phyloP scores from a whole-genome alignment of 2,113 vertebrate species.

The Telmatochromis sp. region DNA sequence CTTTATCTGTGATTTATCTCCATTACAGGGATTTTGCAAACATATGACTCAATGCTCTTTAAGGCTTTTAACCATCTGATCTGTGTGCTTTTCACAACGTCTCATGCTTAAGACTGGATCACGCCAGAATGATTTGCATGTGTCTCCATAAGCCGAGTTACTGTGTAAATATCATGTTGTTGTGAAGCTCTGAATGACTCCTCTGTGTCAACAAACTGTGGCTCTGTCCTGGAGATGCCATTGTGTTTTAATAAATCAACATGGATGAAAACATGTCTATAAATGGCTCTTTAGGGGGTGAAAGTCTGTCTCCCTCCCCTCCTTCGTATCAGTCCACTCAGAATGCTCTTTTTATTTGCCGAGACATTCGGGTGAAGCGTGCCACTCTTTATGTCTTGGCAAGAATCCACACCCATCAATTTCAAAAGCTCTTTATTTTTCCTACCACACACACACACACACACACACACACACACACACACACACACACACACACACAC shows the following conservation, averaged over 20 bases:
- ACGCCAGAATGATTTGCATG: conserved; percentile 15
- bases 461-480: neutral
- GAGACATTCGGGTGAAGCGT: conserved; percentile 74
- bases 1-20: neutral
- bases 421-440: conserved; percentile 17
- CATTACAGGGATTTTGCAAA: conserved; percentile 43
- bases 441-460: neutral
- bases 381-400: conserved; percentile 52
- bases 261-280: conserved; percentile 22
- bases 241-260: conserved; percentile 27
- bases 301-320: conserved; percentile 56
- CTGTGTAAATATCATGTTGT: conserved; percentile 49
- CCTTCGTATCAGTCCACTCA: conserved; percentile 26
- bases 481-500: neutral
- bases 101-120: neutral
- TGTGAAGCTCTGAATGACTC: conserved; percentile 21
- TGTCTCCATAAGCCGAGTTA: neutral
- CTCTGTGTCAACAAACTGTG: conserved; percentile 46
- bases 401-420: conserved; percentile 15
- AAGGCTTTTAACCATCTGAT: conserved; percentile 26
- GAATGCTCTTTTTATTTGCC: conserved; percentile 73
- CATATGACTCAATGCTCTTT: conserved; percentile 20
- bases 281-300: conserved; percentile 58
- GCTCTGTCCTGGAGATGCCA: neutral
- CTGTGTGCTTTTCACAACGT: conserved; percentile 10